Percentiles rank a stretch among this genome's conserved stretches.
Evolutionary conservation across 2,888 invertebrate species (phyloP).

Genomic region (Alloplasta piceator): DNA sequence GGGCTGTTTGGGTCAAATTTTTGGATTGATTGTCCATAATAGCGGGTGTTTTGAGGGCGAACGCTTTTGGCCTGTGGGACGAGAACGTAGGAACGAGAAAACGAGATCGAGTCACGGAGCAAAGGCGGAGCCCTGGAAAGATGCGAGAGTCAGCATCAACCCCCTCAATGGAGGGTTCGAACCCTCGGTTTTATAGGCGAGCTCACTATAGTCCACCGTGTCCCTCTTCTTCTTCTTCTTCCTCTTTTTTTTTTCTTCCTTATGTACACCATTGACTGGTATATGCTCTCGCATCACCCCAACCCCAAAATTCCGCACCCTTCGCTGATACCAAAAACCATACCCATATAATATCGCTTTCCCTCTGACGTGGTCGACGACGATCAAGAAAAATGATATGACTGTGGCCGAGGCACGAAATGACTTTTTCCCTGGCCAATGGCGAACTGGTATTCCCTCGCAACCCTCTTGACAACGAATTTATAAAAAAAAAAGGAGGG

Average conservation of each 20-base stretch:
- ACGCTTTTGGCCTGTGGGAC: constrained; percentile 59
- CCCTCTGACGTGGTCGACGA: constrained; percentile 75
- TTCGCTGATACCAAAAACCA: constrained; percentile 62
- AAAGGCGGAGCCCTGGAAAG: constrained; percentile 80
- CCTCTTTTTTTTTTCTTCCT: constrained; percentile 6
- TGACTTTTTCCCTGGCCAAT: constrained; percentile 78
- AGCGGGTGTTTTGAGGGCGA: constrained; percentile 78
- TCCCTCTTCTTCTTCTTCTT: constrained; percentile 50
- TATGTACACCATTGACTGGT: constrained; percentile 41
- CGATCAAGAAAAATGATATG: constrained; percentile 83
- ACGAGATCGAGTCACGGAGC: constrained; percentile 77
- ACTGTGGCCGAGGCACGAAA: constrained; percentile 75
- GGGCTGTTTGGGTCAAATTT: constrained; percentile 68
- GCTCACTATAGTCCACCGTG: constrained; percentile 15
- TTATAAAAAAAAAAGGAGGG: constrained; percentile 30
- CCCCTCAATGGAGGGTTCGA: constrained; percentile 72
- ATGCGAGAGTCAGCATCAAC: constrained; percentile 80
- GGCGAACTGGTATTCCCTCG: constrained; percentile 66
- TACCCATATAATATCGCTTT: constrained; percentile 47
- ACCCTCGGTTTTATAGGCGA: constrained; percentile 72
- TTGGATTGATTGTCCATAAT: constrained; percentile 82
- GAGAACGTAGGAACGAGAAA: constrained; percentile 16
- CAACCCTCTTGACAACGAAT: constrained; percentile 49
- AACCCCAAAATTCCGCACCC: constrained; percentile 66
- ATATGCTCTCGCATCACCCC: constrained; percentile 53